These are phyloP conservation scores for Podarcis muralis DNA, from an alignment of 2,113 vertebrate species.

Conservation along the genomic window DNA sequence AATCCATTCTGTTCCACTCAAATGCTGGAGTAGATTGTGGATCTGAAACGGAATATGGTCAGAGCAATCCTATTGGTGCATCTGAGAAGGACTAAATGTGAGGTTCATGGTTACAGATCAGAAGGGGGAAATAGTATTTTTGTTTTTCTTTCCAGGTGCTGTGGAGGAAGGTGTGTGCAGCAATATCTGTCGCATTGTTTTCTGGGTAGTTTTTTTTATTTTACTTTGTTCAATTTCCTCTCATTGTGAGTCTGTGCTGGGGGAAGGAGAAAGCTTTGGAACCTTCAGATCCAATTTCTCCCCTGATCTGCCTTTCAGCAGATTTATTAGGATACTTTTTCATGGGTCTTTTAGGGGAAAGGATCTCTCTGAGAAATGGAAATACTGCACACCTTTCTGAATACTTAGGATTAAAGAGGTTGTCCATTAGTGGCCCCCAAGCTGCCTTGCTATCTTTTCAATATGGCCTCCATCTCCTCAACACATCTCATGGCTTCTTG, in stretches of 20 bases:
- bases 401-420: background rate
- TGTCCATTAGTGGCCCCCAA: background rate
- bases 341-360: background rate
- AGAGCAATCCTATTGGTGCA: too few relatives aligned
- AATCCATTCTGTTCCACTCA: background rate
- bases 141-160: too few relatives aligned
- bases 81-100: too few relatives aligned
- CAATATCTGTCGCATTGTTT: too few relatives aligned
- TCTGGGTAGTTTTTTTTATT: too few relatives aligned
- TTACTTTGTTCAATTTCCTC: too few relatives aligned
- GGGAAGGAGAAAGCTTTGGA: too few relatives aligned
- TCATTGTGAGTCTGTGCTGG: too few relatives aligned
- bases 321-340: background rate
- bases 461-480: background rate
- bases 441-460: background rate
- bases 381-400: background rate
- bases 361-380: background rate
- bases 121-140: too few relatives aligned
- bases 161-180: too few relatives aligned
- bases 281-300: too few relatives aligned
- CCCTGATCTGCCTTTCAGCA: background rate
- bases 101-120: too few relatives aligned
- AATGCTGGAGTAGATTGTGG: background rate
- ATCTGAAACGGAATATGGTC: background rate
- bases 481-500: background rate